Evolutionary conservation across 2,113 vertebrate genomes (phyloP).

Genomic region (Chunga burmeisteri): DNA sequence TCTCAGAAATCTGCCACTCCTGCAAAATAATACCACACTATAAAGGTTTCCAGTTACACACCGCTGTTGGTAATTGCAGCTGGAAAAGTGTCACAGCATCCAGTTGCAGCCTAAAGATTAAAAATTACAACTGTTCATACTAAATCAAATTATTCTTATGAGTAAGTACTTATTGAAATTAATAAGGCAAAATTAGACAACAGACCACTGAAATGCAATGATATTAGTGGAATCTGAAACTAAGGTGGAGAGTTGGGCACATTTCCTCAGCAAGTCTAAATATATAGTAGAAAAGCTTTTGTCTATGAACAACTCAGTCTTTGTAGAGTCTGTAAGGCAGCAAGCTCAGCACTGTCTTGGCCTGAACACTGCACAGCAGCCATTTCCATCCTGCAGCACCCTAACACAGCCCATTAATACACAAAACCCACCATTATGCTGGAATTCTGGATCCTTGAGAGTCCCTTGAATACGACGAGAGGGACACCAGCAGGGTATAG

Average conservation of each 20-base stretch:
- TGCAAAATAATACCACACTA: background rate
- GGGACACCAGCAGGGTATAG: constrained; percentile 47
- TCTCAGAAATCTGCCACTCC: background rate
- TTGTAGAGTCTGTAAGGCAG: background rate
- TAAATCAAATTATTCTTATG: background rate
- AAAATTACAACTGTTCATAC: background rate
- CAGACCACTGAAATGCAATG: background rate
- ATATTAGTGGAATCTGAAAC: background rate
- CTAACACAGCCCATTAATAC: background rate
- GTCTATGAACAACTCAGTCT: background rate
- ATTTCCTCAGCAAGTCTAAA: background rate
- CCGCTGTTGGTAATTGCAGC: background rate
- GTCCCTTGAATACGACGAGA: constrained; percentile 80
- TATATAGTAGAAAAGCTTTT: background rate
- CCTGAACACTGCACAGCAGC: background rate
- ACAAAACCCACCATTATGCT: constrained; percentile 81
- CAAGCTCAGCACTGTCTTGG: background rate
- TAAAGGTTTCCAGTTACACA: background rate
- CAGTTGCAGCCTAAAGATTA: background rate
- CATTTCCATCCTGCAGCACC: background rate
- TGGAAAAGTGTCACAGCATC: background rate
- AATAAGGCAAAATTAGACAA: background rate
- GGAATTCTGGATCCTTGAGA: constrained; percentile 85
- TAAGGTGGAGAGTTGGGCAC: background rate
- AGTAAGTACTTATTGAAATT: background rate